These are phyloP conservation scores for Sanderia malayensis DNA, from an alignment of 30 jellyfish, hydroid and myxozoan genomes.

Conservation along the genomic window DNA sequence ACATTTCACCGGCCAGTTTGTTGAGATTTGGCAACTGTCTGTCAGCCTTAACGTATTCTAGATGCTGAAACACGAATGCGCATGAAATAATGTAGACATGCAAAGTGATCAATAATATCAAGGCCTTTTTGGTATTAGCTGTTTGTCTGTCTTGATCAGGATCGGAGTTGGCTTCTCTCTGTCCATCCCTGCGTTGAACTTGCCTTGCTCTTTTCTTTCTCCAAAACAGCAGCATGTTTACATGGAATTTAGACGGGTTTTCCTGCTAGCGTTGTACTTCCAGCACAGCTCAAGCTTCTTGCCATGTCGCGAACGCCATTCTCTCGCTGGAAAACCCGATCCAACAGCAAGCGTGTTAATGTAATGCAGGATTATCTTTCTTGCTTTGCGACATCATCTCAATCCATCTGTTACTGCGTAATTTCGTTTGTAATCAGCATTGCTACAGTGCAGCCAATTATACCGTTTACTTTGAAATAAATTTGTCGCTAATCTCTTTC, in stretches of 20 bases:
- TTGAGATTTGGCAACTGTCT: conserved; percentile 31
- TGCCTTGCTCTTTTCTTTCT: conserved; percentile 30
- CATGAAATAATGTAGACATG: conserved; percentile 51
- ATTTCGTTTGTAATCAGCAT: too few species aligned
- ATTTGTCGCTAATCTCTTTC: too few species aligned
- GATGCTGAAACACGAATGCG: conserved; percentile 47
- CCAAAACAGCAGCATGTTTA: conserved; percentile 57
- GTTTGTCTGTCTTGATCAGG: background rate
- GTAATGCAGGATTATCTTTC: too few species aligned
- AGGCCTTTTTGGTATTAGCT: conserved; percentile 33
- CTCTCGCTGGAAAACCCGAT: too few species aligned
- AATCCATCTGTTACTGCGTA: too few species aligned
- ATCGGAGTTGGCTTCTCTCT: background rate
- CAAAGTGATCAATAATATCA: conserved; percentile 26
- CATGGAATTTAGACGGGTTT: too few species aligned
- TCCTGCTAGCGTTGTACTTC: too few species aligned
- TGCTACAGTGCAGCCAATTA: too few species aligned
- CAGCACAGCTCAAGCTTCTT: background rate
- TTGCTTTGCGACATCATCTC: too few species aligned
- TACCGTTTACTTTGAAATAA: too few species aligned
- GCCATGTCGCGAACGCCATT: too few species aligned
- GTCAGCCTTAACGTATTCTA: conserved; percentile 32
- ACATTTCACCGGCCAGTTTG: conserved; percentile 11
- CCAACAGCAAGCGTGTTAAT: too few species aligned
- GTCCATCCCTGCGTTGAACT: background rate